Conservation (phyloP, 2,797 vertebrate genomes). For the Halcyon chelicuti region DNA sequence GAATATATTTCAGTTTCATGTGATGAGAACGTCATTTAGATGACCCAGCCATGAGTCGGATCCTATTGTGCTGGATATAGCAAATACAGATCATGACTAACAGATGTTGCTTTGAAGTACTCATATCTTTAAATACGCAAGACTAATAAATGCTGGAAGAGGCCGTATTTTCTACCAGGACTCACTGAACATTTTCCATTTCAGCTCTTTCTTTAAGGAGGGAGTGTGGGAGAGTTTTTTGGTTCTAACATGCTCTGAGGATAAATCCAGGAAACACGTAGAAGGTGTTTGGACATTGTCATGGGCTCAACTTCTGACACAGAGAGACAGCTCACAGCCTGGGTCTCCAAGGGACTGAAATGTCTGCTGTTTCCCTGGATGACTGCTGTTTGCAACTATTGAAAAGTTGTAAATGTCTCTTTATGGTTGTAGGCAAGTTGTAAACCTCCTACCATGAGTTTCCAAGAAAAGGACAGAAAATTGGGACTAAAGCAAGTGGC, state of each 20-base stretch:
- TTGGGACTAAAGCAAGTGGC: not conserved
- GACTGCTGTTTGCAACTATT: not conserved
- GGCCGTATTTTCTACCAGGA: not conserved
- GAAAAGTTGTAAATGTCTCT: not conserved
- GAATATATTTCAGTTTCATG: not conserved
- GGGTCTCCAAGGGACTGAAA: not conserved
- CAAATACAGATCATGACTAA: slow-evolving; percentile 45
- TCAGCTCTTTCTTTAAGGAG: not conserved
- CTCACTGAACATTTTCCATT: slow-evolving; percentile 28
- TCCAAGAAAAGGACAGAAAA: not conserved
- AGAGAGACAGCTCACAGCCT: not conserved
- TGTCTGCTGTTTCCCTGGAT: not conserved
- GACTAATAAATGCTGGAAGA: slow-evolving; percentile 33
- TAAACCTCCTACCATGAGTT: not conserved
- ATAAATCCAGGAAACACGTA: not conserved
- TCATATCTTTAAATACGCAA: slow-evolving; percentile 31
- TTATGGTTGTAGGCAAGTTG: not conserved
- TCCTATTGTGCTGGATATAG: slow-evolving; percentile 24
- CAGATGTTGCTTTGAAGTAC: slow-evolving; percentile 46
- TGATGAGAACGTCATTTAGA: not conserved
- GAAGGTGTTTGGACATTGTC: not conserved
- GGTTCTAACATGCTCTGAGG: not conserved
- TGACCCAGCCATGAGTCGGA: slow-evolving; percentile 8
- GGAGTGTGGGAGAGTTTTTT: not conserved
- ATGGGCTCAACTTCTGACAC: not conserved